phyloP scores from a whole-genome alignment of 2,797 vertebrate species.

The Semaprochilodus insignis region DNA sequence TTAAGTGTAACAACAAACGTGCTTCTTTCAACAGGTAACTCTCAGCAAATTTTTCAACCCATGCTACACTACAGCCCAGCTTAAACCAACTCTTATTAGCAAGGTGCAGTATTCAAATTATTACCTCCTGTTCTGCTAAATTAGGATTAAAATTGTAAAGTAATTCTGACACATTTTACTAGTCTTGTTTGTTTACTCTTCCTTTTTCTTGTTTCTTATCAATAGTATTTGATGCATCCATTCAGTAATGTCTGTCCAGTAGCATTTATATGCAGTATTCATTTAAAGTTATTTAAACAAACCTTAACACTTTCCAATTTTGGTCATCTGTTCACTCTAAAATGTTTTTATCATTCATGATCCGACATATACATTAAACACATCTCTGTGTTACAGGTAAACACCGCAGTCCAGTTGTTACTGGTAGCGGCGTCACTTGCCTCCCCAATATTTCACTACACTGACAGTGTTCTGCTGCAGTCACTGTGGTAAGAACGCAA shows the following conservation, averaged over 20 bases:
- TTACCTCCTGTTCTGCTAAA: not conserved
- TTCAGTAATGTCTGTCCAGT: too few species aligned
- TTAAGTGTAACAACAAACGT: not conserved
- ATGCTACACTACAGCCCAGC: conserved; percentile 94
- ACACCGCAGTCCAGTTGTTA: conserved; percentile 92
- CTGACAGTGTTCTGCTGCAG: conserved; percentile 91
- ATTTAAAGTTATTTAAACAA: not conserved
- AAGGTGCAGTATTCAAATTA: conserved; percentile 82
- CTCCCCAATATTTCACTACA: conserved; percentile 94
- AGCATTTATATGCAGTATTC: not conserved
- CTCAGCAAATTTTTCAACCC: conserved; percentile 97
- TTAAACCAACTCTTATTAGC: conserved; percentile 96
- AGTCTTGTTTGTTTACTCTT: not conserved
- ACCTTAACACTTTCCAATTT: not conserved
- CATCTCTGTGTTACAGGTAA: conserved; percentile 81
- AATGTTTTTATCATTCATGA: not conserved
- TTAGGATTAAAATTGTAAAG: not conserved
- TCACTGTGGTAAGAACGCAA: conserved; percentile 85
- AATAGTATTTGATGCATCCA: not conserved
- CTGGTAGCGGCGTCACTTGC: conserved; percentile 95
- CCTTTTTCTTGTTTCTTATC: not conserved
- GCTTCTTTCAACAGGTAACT: conserved; percentile 82
- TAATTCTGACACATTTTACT: not conserved
- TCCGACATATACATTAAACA: not conserved
- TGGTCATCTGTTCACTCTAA: not conserved